These are phyloP conservation scores for Dicranocentrus wangi DNA, from an alignment of 2,888 invertebrate genomes.

Conservation along the genomic window DNA sequence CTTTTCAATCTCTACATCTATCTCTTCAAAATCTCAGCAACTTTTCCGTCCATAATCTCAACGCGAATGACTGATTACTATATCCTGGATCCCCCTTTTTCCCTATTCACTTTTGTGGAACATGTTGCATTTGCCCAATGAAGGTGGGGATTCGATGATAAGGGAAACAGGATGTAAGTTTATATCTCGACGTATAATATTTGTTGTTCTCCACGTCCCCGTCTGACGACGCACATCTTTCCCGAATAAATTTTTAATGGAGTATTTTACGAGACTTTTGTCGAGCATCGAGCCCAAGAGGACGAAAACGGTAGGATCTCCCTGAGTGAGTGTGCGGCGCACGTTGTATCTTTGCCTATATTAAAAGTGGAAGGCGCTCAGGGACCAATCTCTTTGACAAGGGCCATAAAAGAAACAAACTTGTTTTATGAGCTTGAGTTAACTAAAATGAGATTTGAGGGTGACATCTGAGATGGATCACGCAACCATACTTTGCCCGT, in stretches of 20 bases:
- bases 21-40: background rate
- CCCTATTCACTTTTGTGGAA: too few species aligned
- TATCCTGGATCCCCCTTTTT: too few species aligned
- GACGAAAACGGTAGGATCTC: background rate
- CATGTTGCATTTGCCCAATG: too few species aligned
- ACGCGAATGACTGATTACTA: too few species aligned
- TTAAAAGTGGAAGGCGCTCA: conserved; percentile 48
- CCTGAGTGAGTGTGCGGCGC: background rate
- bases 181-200: conserved; percentile 1
- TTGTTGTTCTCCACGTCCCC: background rate
- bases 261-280: conserved; percentile 48
- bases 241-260: conserved; percentile 61
- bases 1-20: too few species aligned
- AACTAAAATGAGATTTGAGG: conserved; percentile 64
- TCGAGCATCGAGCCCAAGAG: too few species aligned
- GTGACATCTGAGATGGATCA: conserved; percentile 49
- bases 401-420: conserved; percentile 63
- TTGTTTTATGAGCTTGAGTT: conserved; percentile 59
- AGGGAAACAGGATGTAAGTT: too few species aligned
- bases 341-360: conserved; percentile 26
- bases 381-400: conserved; percentile 64
- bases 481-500: background rate
- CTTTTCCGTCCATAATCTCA: conserved; percentile 1
- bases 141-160: too few species aligned
- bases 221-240: conserved; percentile 46